Evolutionary conservation across 2,888 invertebrate species (phyloP), one percentile per base, ranked within the genome.

Genomic region (Drosophila nigritarsus): DNA sequence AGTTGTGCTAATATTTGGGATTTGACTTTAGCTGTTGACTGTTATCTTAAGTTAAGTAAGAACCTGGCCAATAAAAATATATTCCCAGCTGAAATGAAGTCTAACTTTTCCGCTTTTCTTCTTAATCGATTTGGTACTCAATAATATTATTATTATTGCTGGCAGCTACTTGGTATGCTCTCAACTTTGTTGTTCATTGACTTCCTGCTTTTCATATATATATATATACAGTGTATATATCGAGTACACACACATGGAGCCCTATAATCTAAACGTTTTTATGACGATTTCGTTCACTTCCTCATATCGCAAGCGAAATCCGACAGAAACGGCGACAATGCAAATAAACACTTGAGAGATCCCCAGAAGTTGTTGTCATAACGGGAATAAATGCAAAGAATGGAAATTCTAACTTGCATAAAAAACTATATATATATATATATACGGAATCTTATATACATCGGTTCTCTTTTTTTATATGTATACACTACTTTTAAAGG

Each of bases 341-440:
- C 58, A 85, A 88, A 88, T 79, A 83, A 83, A 89, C 82, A 83
- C 87, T 86, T 61, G 27, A 71, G 15, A 20, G 13, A 72, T 65
- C 58, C 49, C 50, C 55, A 65, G 53, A 51, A 20, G 5, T 15
- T 13, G 20, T 45, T 45, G 24, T 45, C 45, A 45, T 45, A 45
- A 27, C 24, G 45, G 45, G 2, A 45, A 24, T 2, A 24, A 45
- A 45, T 24, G 15, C 45, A 15, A 24, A 45, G 45, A 15, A 20
- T 5, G 42, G 20, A 42, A 45, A 45, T 20, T 45, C 20, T 7
- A 45, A 7, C 45, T 45, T 24, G 24, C 24, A 4, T 13, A 15
- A 13, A 0, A 42, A 1, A 18, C 18, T 18, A 18, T 5, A 5
- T 2, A 42, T 20, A 20, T 1, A 13, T 20, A 6, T 45, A 20